A percentile compares a stretch with the other conserved stretches of the same genome.
phyloP scores from a whole-genome alignment of 2,113 vertebrate species.

The Lipophrys pholis region DNA sequence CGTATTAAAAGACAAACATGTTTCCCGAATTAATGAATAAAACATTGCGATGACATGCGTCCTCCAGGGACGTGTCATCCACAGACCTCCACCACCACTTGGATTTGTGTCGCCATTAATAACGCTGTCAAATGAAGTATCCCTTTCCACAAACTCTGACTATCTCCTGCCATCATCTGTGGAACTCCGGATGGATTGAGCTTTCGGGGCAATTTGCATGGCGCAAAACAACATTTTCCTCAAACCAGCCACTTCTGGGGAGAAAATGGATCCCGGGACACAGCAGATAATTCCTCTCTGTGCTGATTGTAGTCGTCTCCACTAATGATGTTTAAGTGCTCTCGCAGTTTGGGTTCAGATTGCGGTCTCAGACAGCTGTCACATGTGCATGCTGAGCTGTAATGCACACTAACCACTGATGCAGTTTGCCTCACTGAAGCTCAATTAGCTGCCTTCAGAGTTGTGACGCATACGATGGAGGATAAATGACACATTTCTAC shows the following conservation, averaged over 20 bases:
- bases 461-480: neutral
- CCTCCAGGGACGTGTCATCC: too few relatives aligned
- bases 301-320: constrained; percentile 23
- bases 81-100: neutral
- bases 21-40: too few relatives aligned
- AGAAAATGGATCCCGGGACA: constrained; percentile 18
- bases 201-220: neutral
- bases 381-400: constrained; percentile 4
- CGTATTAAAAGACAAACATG: too few relatives aligned
- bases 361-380: constrained; percentile 27
- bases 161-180: neutral
- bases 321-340: constrained; percentile 66
- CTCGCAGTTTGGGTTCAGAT: constrained; percentile 29
- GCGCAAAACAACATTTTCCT: constrained; percentile 8
- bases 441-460: neutral
- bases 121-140: neutral
- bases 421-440: neutral
- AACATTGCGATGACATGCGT: too few relatives aligned
- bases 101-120: constrained; percentile 3
- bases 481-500: neutral
- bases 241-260: constrained; percentile 12
- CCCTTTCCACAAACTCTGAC: neutral
- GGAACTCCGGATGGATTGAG: neutral
- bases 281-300: constrained; percentile 25
- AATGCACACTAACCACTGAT: constrained; percentile 8